phyloP scores from a whole-genome alignment of 2,888 invertebrate genomes.

The Cephus pulcher region DNA sequence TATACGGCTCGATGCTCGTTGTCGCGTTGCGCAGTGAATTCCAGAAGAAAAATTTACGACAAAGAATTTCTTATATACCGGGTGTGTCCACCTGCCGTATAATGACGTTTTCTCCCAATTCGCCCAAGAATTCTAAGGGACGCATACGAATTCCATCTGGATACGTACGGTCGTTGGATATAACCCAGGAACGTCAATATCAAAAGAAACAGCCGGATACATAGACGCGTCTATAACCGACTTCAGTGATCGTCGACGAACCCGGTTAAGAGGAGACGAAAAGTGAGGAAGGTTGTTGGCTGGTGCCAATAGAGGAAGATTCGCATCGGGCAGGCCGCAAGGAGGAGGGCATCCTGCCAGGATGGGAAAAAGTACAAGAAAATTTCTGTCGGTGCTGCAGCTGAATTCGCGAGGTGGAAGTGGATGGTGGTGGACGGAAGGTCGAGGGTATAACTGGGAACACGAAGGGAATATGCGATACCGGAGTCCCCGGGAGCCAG shows the following conservation, averaged over 20 bases:
- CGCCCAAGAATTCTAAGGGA: not conserved
- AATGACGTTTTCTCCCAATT: not conserved
- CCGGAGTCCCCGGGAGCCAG: conserved; percentile 13
- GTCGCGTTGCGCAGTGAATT: not conserved
- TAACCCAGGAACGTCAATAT: not conserved
- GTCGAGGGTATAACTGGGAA: conserved; percentile 18
- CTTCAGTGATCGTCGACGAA: not conserved
- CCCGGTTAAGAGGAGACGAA: not conserved
- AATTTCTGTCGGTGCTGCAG: conserved; percentile 32
- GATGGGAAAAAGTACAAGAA: conserved; percentile 25
- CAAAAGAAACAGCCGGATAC: not conserved
- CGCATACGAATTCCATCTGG: not conserved
- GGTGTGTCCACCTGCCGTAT: not conserved
- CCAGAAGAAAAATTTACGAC: not conserved
- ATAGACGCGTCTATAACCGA: not conserved
- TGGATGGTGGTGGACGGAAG: conserved; percentile 16
- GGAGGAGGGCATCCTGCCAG: conserved; percentile 36
- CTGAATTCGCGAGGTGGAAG: conserved; percentile 29
- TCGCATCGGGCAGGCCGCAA: conserved; percentile 19
- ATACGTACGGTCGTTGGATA: not conserved
- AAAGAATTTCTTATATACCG: not conserved
- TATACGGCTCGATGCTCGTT: not conserved
- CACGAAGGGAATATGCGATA: conserved; percentile 35
- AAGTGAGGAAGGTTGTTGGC: not conserved
- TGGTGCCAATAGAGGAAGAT: conserved; percentile 4